Percentiles rank a stretch among this genome's conserved stretches.
These are phyloP conservation scores for Antrozous pallidus DNA, from an alignment of 2,797 vertebrate genomes.

Conservation along the genomic window DNA sequence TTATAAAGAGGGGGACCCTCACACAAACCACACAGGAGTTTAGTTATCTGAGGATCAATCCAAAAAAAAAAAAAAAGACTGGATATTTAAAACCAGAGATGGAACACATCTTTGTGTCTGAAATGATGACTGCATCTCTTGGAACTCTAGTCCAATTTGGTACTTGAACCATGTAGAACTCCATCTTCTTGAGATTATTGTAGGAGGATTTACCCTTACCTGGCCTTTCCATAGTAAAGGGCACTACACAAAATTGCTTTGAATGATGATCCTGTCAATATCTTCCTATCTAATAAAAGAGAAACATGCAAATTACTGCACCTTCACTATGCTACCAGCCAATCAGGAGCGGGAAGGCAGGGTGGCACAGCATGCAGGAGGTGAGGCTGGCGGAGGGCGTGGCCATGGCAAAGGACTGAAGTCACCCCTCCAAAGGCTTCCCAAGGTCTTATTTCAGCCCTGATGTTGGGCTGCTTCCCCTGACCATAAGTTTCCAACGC, in stretches of 20 bases:
- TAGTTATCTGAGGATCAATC: not conserved
- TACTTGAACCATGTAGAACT: not conserved
- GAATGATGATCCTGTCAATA: not conserved
- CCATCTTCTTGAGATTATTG: not conserved
- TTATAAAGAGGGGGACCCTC: not conserved
- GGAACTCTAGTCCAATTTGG: not conserved
- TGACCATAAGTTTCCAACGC: no score
- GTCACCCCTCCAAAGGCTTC: no score
- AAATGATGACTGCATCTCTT: not conserved
- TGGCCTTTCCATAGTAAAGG: not conserved
- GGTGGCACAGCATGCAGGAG: no score
- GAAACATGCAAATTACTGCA: no score
- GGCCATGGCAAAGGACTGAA: no score
- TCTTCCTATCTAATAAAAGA: no score
- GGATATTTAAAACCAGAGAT: not conserved
- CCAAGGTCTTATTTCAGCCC: no score
- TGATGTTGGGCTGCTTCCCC: no score
- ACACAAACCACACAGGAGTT: not conserved
- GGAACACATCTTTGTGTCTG: not conserved
- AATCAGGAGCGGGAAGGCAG: no score
- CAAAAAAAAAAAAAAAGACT: not conserved
- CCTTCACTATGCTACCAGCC: no score
- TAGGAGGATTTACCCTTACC: not conserved
- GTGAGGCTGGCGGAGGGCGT: no score
- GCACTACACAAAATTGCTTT: not conserved